Base-by-base conservation (phyloP, 2,888 invertebrate genomes). In the Coenonympha glycerion region DNA sequence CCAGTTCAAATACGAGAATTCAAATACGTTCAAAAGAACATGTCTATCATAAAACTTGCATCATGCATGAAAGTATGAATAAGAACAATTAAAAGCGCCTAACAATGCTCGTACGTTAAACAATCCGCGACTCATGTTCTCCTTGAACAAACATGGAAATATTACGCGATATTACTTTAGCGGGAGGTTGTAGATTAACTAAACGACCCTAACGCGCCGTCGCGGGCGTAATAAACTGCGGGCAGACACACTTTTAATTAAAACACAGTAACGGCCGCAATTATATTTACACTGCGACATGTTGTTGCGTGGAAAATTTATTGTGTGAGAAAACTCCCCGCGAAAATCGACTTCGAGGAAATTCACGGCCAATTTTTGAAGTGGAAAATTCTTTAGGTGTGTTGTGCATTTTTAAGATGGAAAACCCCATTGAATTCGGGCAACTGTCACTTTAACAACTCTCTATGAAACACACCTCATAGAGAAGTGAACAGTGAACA, bases 211-310 rank as follows among this genome's bases (percentile, higher is more conserved):
- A 37, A 44, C 49, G 52, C 40, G 34, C n/a, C 45, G 24, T 6
- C 9, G 44, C 26, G 33, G 34, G 51, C 50, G 47, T 57, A 44
- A 55, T 48, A 51, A 51, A 53, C 46, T 37, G 41, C 41, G 45
- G 24, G 33, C 40, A 52, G 49, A 46, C 53, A 51, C 55, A 52
- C 36, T 56, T 57, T 59, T 57, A 61, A 61, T 59, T 59, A 61
- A 56, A 60, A 56, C 50, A 52, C 47, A 53, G 48, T 34, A 33
- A 51, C 49, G 50, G 34, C 51, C 28, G 40, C 30, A 21, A 37
- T 45, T 21, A 47, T 46, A 3, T 21, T 16, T n/a, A 30, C 33
- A 49, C 21, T 37, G 28, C 46, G 51, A 53, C 24, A 30, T 40
- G 42, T 37, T 33, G 34, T 34, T 26, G n/a, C 6, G 15, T 15